phyloP scores from a whole-genome alignment of 1,140 invertebrate species.

The Muscidifurax raptorellus region DNA sequence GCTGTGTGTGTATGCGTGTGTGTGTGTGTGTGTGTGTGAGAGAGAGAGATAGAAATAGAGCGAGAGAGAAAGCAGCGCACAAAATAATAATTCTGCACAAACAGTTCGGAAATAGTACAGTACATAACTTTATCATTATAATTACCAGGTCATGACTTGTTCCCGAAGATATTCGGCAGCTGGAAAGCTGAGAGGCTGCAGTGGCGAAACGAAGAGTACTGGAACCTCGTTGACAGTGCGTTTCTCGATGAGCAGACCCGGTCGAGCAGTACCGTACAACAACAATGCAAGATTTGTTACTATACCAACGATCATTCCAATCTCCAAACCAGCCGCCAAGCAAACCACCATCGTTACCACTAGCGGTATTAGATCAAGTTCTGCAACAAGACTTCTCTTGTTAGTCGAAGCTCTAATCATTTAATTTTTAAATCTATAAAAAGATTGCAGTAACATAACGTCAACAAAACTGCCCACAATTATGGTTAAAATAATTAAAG shows the following conservation, averaged over 20 bases:
- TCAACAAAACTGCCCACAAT: too few relatives aligned
- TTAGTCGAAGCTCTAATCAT: not conserved
- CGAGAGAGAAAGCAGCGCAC: too few relatives aligned
- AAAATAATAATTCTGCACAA: too few relatives aligned
- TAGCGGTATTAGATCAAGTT: constrained; percentile 81
- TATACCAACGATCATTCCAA: constrained; percentile 84
- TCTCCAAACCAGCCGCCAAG: constrained; percentile 81
- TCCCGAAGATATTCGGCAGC: constrained; percentile 81
- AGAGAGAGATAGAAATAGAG: too few relatives aligned
- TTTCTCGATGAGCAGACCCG: constrained; percentile 76
- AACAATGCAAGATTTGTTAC: constrained; percentile 81
- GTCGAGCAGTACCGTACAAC: constrained; percentile 81
- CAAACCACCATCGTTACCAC: constrained; percentile 79
- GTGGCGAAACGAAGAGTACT: constrained; percentile 77
- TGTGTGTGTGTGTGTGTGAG: too few relatives aligned
- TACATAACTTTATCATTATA: not conserved
- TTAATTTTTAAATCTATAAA: too few relatives aligned
- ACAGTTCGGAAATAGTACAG: not conserved
- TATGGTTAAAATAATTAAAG: too few relatives aligned
- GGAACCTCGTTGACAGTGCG: constrained; percentile 66
- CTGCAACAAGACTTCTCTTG: constrained; percentile 66
- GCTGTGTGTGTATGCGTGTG: too few relatives aligned
- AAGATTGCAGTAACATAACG: too few relatives aligned
- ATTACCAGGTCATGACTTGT: constrained; percentile 72
- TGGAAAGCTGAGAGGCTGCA: constrained; percentile 80